Conservation (phyloP, 2,888 invertebrate genomes). For the Lasioglossum figueresi region DNA sequence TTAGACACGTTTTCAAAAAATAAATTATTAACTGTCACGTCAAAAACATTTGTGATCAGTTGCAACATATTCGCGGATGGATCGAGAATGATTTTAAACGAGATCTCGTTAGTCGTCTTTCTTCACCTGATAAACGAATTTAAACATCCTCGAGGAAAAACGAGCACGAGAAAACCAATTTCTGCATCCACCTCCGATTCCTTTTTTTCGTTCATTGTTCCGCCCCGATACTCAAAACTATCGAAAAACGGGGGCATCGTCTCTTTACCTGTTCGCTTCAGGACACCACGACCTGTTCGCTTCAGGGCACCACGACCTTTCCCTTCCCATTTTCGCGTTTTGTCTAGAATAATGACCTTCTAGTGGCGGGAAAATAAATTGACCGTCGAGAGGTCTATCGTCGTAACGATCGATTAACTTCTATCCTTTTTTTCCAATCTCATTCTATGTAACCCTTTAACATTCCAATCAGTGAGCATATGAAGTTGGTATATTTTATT, state of each 20-base stretch:
- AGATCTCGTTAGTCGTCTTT: background rate
- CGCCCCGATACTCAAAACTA: constrained; percentile 49
- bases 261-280: constrained; percentile 22
- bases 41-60: background rate
- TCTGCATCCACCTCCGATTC: constrained; percentile 25
- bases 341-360: no score
- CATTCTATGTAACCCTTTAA: no score
- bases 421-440: no score
- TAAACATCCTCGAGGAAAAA: constrained; percentile 40
- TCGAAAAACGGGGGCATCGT: constrained; percentile 33
- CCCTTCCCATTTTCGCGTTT: constrained; percentile 52
- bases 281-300: constrained; percentile 28
- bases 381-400: no score
- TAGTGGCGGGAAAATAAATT: no score
- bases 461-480: no score
- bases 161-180: constrained; percentile 21
- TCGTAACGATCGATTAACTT: no score
- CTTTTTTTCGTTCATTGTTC: constrained; percentile 40
- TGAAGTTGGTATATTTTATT: no score
- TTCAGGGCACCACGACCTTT: no score
- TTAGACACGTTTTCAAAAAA: no score
- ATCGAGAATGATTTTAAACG: background rate
- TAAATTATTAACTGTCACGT: no score
- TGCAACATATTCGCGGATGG: no score
- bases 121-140: constrained; percentile 43